phyloP scores from a whole-genome alignment of 2,113 vertebrate genomes.

The Periophthalmus modestus region DNA sequence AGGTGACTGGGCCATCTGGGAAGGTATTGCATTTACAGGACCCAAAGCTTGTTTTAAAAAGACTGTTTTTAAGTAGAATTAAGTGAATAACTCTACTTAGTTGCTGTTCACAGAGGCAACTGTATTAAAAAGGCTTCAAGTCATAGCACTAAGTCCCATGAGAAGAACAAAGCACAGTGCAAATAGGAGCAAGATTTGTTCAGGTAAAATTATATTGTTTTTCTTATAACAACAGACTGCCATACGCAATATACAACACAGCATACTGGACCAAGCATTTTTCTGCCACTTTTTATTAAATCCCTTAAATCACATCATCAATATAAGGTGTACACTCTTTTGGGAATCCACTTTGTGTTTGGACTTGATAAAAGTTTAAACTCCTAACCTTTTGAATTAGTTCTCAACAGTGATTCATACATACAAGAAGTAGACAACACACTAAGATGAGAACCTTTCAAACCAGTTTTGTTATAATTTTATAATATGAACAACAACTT shows the following conservation, averaged over 20 bases:
- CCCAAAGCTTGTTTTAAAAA: conserved; percentile 28
- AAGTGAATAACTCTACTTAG: conserved; percentile 25
- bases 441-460: neutral
- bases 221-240: neutral
- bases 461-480: neutral
- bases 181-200: conserved; percentile 11
- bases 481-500: conserved; percentile 4
- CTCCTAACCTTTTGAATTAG: too few species aligned
- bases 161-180: conserved; percentile 14
- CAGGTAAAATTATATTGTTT: neutral
- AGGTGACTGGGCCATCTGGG: conserved; percentile 27
- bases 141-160: conserved; percentile 10
- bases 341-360: neutral
- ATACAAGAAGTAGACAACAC: neutral
- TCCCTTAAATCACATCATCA: neutral
- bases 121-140: conserved; percentile 23
- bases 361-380: neutral
- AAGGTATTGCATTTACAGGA: conserved; percentile 22
- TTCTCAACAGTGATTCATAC: neutral
- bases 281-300: too few species aligned
- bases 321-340: neutral
- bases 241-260: neutral
- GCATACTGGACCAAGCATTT: too few species aligned
- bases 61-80: conserved; percentile 17
- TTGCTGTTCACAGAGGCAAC: conserved; percentile 29